These are phyloP conservation scores for Bufo bufo DNA, from an alignment of 2,113 vertebrate species.

Conservation along the genomic window DNA sequence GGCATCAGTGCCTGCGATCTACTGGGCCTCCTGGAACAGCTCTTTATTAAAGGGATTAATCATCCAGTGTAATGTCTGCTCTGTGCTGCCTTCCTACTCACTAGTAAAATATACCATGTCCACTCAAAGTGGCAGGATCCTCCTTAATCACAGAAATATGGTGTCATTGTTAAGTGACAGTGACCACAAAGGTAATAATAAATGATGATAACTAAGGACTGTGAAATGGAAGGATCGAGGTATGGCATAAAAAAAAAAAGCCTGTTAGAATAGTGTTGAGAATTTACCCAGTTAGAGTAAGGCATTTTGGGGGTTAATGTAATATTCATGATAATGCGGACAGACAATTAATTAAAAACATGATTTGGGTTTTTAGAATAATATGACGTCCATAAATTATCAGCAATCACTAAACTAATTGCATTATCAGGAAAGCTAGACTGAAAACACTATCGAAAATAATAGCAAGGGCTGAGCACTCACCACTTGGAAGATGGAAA, in stretches of 20 bases:
- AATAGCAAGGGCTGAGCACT: no score
- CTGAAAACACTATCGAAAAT: not conserved
- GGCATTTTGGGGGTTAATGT: not conserved
- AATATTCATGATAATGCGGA: not conserved
- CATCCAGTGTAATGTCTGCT: not conserved
- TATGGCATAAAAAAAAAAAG: not conserved
- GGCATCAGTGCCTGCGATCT: not conserved
- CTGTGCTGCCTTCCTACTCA: not conserved
- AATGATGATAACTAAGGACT: not conserved
- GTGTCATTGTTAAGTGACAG: not conserved
- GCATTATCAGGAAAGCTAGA: not conserved
- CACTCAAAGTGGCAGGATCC: not conserved
- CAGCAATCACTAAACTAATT: not conserved
- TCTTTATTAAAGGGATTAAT: not conserved
- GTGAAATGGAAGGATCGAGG: not conserved
- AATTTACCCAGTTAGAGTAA: not conserved
- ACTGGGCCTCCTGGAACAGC: not conserved
- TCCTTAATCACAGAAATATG: not conserved
- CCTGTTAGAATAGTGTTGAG: not conserved
- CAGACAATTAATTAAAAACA: not conserved
- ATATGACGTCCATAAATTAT: not conserved
- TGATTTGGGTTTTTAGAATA: slow-evolving; percentile 11
- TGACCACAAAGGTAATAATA: not conserved
- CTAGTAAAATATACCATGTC: not conserved
- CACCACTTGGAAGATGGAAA: no score